These are phyloP conservation scores for Mesochorus sp. DNA, from an alignment of 2,888 invertebrate genomes.

Conservation along the genomic window DNA sequence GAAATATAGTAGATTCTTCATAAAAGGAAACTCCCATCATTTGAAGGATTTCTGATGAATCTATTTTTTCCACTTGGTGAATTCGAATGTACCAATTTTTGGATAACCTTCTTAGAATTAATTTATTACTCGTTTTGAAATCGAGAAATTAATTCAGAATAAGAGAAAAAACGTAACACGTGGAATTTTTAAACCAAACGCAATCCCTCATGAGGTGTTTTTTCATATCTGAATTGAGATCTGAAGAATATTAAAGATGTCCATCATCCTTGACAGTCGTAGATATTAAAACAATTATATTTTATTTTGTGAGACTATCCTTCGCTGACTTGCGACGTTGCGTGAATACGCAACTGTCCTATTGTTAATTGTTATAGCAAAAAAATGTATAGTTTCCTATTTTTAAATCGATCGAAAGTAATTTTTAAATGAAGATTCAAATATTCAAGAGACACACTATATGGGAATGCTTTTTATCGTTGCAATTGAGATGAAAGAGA, in stretches of 20 bases:
- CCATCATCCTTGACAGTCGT: slow-evolving; percentile 50
- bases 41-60: neutral
- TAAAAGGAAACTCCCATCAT: neutral
- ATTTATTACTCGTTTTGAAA: neutral
- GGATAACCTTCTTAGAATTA: neutral
- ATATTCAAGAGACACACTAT: no score
- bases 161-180: slow-evolving; percentile 2
- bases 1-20: neutral
- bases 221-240: slow-evolving; percentile 41
- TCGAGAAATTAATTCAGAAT: neutral
- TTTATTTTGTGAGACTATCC: neutral
- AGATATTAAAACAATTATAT: slow-evolving; percentile 45
- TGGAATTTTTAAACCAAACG: neutral
- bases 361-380: no score
- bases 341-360: no score
- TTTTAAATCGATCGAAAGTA: no score
- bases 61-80: neutral
- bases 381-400: no score
- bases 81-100: neutral
- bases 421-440: no score
- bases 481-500: neutral
- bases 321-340: no score
- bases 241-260: slow-evolving; percentile 45
- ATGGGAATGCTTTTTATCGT: no score
- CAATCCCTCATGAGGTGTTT: slow-evolving; percentile 17